A percentile compares a stretch with the other conserved stretches of the same genome.
phyloP scores from a whole-genome alignment of 2,113 vertebrate species.

The Mormoops blainvillei region DNA sequence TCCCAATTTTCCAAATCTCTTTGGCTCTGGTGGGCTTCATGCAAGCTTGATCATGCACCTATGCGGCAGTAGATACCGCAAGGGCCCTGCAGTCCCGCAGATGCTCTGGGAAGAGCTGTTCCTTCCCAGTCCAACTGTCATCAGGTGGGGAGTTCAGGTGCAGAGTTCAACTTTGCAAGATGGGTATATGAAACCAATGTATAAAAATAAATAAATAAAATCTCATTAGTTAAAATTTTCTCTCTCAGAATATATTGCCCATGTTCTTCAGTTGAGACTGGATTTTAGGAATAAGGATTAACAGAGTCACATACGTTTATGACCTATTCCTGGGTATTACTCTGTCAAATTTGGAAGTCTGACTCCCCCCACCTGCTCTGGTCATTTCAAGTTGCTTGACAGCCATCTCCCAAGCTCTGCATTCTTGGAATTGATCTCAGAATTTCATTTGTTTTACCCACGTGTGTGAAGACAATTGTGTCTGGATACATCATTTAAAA shows the following conservation, averaged over 20 bases:
- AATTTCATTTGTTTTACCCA: neutral
- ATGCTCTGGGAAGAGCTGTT: neutral
- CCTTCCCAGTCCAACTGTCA: neutral
- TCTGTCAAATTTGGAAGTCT: constrained; percentile 1
- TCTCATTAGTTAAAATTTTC: neutral
- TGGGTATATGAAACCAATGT: neutral
- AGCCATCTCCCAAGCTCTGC: neutral
- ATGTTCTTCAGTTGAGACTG: neutral
- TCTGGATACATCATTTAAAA: neutral
- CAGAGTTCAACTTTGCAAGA: neutral
- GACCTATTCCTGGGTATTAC: neutral
- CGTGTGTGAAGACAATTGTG: neutral
- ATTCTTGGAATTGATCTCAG: neutral
- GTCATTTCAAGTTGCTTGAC: neutral
- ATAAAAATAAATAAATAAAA: neutral
- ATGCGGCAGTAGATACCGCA: constrained; percentile 66
- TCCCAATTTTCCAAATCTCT: neutral
- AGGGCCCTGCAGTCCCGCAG: constrained; percentile 57
- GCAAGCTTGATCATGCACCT: neutral
- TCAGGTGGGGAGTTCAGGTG: constrained; percentile 1
- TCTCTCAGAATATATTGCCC: neutral
- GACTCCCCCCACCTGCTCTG: neutral
- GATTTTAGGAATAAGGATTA: neutral
- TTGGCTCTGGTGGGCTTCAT: neutral
- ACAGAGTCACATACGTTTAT: neutral